These are phyloP conservation scores for Sebastolobus alascanus DNA, from an alignment of 2,797 vertebrate genomes.

Conservation along the genomic window DNA sequence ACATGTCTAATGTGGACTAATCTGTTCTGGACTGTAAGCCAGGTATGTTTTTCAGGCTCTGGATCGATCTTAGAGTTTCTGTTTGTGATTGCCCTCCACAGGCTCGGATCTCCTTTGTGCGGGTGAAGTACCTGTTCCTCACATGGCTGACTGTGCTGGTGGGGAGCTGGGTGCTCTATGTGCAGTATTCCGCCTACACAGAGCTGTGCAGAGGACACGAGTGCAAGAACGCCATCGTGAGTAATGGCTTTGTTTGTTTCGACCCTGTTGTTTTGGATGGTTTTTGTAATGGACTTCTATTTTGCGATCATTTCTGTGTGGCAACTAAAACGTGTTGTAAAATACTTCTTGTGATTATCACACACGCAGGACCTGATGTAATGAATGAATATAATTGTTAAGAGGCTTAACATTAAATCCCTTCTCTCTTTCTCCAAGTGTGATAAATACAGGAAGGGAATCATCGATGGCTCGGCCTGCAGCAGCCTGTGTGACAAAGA, in stretches of 20 bases:
- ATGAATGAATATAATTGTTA: not conserved
- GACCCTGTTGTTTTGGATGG: not conserved
- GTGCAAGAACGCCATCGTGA: constrained; percentile 96
- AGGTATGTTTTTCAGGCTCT: not conserved
- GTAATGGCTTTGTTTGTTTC: constrained; percentile 37
- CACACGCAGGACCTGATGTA: not conserved
- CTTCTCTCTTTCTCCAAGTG: constrained; percentile 85
- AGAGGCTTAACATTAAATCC: not conserved
- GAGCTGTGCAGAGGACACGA: constrained; percentile 98
- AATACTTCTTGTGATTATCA: not conserved
- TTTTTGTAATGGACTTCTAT: not conserved
- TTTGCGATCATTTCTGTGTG: not conserved
- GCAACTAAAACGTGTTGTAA: not conserved
- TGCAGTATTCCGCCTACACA: constrained; percentile 96
- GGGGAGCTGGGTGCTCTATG: constrained; percentile 98
- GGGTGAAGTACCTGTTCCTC: constrained; percentile 98
- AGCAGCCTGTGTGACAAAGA: constrained; percentile 96
- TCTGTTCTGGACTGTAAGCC: not conserved
- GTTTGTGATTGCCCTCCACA: constrained; percentile 60
- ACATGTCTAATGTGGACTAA: not conserved
- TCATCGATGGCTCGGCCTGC: constrained; percentile 97
- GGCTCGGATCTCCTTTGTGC: constrained; percentile 94
- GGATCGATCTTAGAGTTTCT: not conserved
- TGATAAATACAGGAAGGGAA: constrained; percentile 96
- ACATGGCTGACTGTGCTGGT: constrained; percentile 97